Conservation (phyloP, 2,888 invertebrate genomes). For the Meiosimyza decipiens region DNA sequence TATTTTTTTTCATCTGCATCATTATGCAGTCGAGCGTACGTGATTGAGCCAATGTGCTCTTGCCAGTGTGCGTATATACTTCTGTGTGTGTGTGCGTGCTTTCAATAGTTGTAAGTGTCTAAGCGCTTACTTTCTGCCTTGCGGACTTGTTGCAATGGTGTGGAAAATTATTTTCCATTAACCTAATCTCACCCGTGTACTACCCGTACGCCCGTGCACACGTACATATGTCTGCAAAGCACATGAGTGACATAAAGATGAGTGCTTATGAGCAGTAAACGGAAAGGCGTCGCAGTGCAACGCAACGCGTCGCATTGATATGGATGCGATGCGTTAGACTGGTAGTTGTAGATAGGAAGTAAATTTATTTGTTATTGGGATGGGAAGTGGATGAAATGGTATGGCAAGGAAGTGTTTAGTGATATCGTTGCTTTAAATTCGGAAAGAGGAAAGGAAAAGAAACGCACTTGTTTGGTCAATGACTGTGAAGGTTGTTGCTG, state of each 20-base stretch:
- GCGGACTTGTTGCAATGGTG: constrained; percentile 41
- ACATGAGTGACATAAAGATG: neutral
- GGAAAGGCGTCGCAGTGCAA: too few relatives aligned
- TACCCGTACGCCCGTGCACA: neutral
- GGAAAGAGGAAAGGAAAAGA: too few relatives aligned
- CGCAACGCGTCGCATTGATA: too few relatives aligned
- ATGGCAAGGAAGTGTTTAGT: too few relatives aligned
- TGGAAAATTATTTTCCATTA: constrained; percentile 45
- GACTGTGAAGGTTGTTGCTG: too few relatives aligned
- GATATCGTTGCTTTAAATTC: too few relatives aligned
- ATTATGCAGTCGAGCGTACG: neutral
- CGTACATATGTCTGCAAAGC: neutral
- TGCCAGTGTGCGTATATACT: neutral
- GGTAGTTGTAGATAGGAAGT: too few relatives aligned
- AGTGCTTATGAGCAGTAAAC: too few relatives aligned
- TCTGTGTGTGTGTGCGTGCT: neutral
- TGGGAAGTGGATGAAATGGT: too few relatives aligned
- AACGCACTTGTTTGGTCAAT: too few relatives aligned
- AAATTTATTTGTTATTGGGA: too few relatives aligned
- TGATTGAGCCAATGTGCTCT: neutral
- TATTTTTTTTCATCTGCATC: neutral
- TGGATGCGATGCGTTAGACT: too few relatives aligned
- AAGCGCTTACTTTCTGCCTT: constrained; percentile 26
- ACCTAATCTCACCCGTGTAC: constrained; percentile 33
- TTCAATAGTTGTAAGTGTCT: neutral